phyloP scores from a whole-genome alignment of 2,888 invertebrate species.

The Pammene fasciana region DNA sequence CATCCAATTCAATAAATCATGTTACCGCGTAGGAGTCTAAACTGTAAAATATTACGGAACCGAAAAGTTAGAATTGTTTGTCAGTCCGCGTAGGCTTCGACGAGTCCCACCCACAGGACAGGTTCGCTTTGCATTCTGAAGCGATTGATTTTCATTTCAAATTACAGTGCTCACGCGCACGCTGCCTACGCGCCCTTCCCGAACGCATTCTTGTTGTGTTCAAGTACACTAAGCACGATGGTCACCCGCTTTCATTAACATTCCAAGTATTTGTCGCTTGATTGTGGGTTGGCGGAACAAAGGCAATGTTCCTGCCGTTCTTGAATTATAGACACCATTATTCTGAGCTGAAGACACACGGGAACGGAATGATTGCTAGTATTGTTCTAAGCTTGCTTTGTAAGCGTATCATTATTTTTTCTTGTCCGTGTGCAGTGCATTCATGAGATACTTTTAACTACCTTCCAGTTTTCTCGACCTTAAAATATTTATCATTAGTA shows the following conservation, averaged over 20 bases:
- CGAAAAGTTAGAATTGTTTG: conserved; percentile 61
- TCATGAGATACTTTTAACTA: conserved; percentile 26
- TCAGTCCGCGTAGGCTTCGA: conserved; percentile 63
- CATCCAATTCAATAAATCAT: conserved; percentile 41
- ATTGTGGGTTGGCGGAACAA: conserved; percentile 43
- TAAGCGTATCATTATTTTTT: conserved; percentile 29
- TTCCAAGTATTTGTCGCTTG: conserved; percentile 50
- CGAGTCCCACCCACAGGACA: conserved; percentile 71
- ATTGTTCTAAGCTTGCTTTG: conserved; percentile 46
- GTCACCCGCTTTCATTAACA: conserved; percentile 61
- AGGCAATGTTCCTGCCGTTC: conserved; percentile 43
- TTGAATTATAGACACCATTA: conserved; percentile 41
- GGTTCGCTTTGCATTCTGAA: conserved; percentile 70
- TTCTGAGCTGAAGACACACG: conserved; percentile 43
- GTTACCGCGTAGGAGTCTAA: conserved; percentile 37
- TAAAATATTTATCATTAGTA: conserved; percentile 69
- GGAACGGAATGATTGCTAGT: conserved; percentile 45
- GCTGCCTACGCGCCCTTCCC: conserved; percentile 66
- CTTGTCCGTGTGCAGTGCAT: conserved; percentile 24
- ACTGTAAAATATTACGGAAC: conserved; percentile 41
- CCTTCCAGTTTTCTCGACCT: conserved; percentile 56
- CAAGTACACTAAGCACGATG: conserved; percentile 59
- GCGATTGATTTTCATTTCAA: conserved; percentile 79
- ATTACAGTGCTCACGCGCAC: conserved; percentile 64
- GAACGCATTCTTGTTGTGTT: conserved; percentile 67